Percentiles rank a stretch among this genome's conserved stretches.
phyloP scores from a whole-genome alignment of 2,113 vertebrate genomes.

The Apeltes quadracus region DNA sequence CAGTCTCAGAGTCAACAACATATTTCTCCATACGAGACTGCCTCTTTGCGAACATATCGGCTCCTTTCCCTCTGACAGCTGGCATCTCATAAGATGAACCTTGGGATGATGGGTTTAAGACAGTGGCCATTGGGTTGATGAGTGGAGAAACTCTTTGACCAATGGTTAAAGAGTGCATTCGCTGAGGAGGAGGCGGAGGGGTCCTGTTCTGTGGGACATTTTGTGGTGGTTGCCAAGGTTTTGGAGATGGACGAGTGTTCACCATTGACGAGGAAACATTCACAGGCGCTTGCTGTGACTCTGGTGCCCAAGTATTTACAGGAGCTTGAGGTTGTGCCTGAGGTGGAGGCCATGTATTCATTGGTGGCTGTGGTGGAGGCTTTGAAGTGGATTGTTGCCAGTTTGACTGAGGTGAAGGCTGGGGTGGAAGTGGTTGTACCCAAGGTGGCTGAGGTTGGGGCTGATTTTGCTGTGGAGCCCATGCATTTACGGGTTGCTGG shows the following conservation, averaged over 20 bases:
- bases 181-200: conserved; percentile 80
- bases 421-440: conserved; percentile 65
- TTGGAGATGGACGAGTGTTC: conserved; percentile 76
- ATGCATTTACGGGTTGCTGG: conserved; percentile 64
- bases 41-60: conserved; percentile 95
- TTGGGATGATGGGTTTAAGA: conserved; percentile 69
- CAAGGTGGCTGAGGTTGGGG: conserved; percentile 67
- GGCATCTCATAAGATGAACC: conserved; percentile 89
- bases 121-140: conserved; percentile 76
- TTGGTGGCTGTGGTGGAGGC: conserved; percentile 52
- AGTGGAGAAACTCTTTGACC: conserved; percentile 78
- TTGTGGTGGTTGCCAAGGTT: conserved; percentile 79
- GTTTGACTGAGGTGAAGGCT: conserved; percentile 64
- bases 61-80: conserved; percentile 90
- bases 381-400: conserved; percentile 72
- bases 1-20: conserved; percentile 94
- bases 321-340: conserved; percentile 63
- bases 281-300: conserved; percentile 61
- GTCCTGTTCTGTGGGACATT: conserved; percentile 68
- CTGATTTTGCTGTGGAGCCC: conserved; percentile 72
- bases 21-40: conserved; percentile 98
- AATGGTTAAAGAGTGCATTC: conserved; percentile 77
- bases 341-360: conserved; percentile 68
- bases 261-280: conserved; percentile 55
- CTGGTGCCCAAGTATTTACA: conserved; percentile 61